Percentiles rank a stretch among this genome's conserved stretches.
phyloP scores from a whole-genome alignment of 1,140 invertebrate genomes.

The Arion vulgaris region DNA sequence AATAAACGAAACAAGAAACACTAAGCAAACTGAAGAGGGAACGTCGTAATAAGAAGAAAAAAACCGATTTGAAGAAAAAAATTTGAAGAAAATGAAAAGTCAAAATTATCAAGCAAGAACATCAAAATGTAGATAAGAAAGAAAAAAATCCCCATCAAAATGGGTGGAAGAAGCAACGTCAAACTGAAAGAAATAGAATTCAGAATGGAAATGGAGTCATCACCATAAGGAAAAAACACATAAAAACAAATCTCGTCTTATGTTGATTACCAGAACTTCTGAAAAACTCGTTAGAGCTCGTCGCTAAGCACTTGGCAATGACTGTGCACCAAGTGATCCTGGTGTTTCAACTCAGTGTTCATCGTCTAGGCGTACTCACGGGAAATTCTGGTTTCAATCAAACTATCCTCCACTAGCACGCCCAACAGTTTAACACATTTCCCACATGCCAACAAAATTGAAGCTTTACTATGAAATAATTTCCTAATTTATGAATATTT shows the following conservation, averaged over 20 bases:
- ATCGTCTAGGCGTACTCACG: background rate
- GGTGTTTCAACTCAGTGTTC: background rate
- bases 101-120: no score
- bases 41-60: no score
- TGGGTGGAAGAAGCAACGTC: no score
- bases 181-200: no score
- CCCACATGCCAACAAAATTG: background rate
- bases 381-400: background rate
- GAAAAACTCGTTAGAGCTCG: background rate
- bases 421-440: background rate
- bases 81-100: no score
- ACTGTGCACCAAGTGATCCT: background rate
- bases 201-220: background rate
- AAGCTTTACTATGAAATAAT: background rate
- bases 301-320: background rate
- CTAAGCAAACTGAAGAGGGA: no score
- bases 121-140: no score
- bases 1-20: no score
- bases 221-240: background rate
- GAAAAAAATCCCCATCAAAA: no score
- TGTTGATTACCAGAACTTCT: background rate
- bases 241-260: background rate
- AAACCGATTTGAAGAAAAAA: no score
- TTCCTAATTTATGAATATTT: background rate
- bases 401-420: background rate